Evolutionary conservation across 2,113 vertebrate genomes (phyloP).

Genomic region (Ceratotherium simum): DNA sequence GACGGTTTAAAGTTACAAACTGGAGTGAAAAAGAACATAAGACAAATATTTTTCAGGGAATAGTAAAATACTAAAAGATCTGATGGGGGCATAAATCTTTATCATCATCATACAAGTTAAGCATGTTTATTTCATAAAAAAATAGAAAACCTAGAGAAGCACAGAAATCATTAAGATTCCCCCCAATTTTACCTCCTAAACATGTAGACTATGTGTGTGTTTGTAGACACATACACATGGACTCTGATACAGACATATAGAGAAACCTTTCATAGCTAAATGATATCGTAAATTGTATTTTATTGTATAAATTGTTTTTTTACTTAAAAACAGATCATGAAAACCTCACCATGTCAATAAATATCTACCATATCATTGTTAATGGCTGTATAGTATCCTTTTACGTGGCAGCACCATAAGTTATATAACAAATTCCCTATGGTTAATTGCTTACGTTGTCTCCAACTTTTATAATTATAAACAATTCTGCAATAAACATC

Average conservation of each 20-base stretch:
- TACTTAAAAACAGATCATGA: background rate
- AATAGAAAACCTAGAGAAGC: constrained; percentile 8
- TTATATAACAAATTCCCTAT: background rate
- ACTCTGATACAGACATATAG: background rate
- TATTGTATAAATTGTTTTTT: background rate
- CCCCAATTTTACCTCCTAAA: background rate
- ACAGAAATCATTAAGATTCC: background rate
- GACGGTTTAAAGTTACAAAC: background rate
- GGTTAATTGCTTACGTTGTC: background rate
- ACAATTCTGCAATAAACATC: background rate
- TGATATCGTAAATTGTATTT: background rate
- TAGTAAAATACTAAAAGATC: background rate
- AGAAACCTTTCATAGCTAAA: constrained; percentile 28
- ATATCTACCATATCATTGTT: background rate
- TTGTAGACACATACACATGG: background rate
- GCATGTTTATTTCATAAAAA: background rate
- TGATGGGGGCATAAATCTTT: background rate
- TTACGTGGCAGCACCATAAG: background rate
- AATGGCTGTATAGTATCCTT: background rate
- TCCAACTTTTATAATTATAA: background rate
- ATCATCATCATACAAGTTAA: background rate
- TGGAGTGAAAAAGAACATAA: background rate
- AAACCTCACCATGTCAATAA: background rate
- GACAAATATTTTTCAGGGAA: background rate
- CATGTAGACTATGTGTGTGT: background rate